phyloP scores from a whole-genome alignment of 2,888 invertebrate species.

The Dysmachus trigonus region DNA sequence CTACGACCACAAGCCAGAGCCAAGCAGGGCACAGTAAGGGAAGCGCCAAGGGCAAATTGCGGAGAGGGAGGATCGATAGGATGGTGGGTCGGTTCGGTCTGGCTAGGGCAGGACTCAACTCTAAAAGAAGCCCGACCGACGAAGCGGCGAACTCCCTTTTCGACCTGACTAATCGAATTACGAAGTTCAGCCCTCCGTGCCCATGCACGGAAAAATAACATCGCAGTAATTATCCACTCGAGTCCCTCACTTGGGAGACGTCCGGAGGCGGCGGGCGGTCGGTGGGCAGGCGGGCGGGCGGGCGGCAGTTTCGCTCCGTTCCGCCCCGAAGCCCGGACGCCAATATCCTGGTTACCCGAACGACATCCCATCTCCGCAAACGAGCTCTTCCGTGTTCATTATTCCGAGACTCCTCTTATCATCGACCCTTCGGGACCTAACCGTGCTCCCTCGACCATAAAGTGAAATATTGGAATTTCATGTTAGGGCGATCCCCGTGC shows the following conservation, averaged over 20 bases:
- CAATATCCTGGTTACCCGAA: not conserved
- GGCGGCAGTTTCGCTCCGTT: too few relatives aligned
- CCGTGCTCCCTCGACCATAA: slow-evolving; percentile 31
- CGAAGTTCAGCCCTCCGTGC: slow-evolving; percentile 32
- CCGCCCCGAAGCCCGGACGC: not conserved
- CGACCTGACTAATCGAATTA: slow-evolving; percentile 34
- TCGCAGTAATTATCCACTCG: slow-evolving; percentile 30
- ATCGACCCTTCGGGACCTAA: slow-evolving; percentile 6
- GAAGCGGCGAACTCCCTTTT: not conserved
- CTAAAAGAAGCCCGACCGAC: not conserved
- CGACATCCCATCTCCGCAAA: slow-evolving; percentile 1
- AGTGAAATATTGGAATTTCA: slow-evolving; percentile 45
- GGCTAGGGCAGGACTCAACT: not conserved
- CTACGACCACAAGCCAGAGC: not conserved
- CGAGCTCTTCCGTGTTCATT: slow-evolving; percentile 14
- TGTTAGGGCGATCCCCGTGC: not conserved
- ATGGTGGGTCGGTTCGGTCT: not conserved
- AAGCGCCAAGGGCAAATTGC: not conserved
- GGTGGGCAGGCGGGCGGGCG: too few relatives aligned
- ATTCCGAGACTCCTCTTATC: slow-evolving; percentile 13
- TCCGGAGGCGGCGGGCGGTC: too few relatives aligned
- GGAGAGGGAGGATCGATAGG: not conserved
- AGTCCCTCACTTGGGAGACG: not conserved
- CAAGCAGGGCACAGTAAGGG: not conserved
- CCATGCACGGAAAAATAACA: slow-evolving; percentile 24